These are phyloP conservation scores for Imbricaverruca yamaguchii DNA, from an alignment of 2,888 invertebrate genomes.

Conservation along the genomic window DNA sequence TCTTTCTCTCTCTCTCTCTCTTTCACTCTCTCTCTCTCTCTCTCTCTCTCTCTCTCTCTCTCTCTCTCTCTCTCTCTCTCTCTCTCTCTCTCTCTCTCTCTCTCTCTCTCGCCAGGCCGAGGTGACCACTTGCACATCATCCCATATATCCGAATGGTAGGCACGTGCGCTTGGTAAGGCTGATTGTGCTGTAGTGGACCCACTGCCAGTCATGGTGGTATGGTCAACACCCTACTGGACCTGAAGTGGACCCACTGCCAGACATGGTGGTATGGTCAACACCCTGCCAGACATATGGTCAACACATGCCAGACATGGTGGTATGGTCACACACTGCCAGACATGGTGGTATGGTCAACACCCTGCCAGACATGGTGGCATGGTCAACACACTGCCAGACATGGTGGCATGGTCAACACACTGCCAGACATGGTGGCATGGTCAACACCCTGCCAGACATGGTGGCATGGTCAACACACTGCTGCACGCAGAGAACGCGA, in stretches of 20 bases:
- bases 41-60: constrained; percentile 17
- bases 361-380: too few species aligned
- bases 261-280: too few species aligned
- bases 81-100: constrained; percentile 23
- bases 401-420: constrained; percentile 40
- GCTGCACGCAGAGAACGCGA: too few species aligned
- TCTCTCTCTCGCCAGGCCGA: constrained; percentile 13
- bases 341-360: too few species aligned
- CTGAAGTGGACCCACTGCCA: constrained; percentile 82
- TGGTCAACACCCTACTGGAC: too few species aligned
- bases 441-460: constrained; percentile 45
- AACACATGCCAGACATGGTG: constrained; percentile 44
- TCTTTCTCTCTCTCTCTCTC: neutral
- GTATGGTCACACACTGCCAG: constrained; percentile 50
- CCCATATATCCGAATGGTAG: constrained; percentile 85
- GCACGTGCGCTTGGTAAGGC: constrained; percentile 86
- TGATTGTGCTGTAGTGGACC: constrained; percentile 92
- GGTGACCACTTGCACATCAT: constrained; percentile 72
- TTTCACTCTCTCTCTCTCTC: neutral
- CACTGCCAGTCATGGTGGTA: constrained; percentile 50
- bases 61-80: constrained; percentile 23
- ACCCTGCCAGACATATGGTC: too few species aligned
- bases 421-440: constrained; percentile 45
- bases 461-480: too few species aligned
- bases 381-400: constrained; percentile 60